Percentiles rank a stretch among this genome's conserved stretches.
phyloP scores from a whole-genome alignment of 2,888 invertebrate genomes.

The Sarcophaga carnaria region DNA sequence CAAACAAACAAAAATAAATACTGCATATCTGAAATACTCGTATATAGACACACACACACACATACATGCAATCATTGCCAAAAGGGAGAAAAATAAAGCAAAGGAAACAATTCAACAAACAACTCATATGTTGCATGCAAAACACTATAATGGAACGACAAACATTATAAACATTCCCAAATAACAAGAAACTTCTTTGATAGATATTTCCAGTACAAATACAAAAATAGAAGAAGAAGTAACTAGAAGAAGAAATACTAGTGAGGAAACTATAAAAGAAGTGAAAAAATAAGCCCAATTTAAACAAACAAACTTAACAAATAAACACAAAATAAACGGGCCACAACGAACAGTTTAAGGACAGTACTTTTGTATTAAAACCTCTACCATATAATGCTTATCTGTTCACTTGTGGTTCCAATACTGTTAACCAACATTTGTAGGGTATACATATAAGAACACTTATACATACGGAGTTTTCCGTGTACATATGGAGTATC shows the following conservation, averaged over 20 bases:
- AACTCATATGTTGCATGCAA: slow-evolving; percentile 65
- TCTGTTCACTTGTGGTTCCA: background rate
- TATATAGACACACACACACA: slow-evolving; percentile 10
- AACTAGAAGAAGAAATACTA: background rate
- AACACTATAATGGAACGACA: slow-evolving; percentile 53
- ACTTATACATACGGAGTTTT: background rate
- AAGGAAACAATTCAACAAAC: slow-evolving; percentile 50
- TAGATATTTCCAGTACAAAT: background rate
- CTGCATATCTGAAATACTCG: slow-evolving; percentile 27
- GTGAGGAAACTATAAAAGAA: slow-evolving; percentile 46
- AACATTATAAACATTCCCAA: slow-evolving; percentile 61
- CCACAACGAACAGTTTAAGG: background rate
- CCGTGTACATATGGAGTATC: slow-evolving; percentile 17
- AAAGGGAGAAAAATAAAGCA: slow-evolving; percentile 19
- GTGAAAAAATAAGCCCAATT: slow-evolving; percentile 58
- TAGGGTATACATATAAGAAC: background rate
- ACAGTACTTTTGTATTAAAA: background rate
- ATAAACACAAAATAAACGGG: background rate
- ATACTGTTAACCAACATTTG: background rate
- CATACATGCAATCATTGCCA: background rate
- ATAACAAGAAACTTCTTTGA: slow-evolving; percentile 51
- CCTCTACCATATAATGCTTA: background rate
- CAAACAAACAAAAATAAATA: slow-evolving; percentile 6
- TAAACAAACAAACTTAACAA: slow-evolving; percentile 15
- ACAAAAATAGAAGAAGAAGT: background rate